Evolutionary conservation across 92 coral and sea anemone genomes (phyloP).

Genomic region (Palythoa heliodiscus): DNA sequence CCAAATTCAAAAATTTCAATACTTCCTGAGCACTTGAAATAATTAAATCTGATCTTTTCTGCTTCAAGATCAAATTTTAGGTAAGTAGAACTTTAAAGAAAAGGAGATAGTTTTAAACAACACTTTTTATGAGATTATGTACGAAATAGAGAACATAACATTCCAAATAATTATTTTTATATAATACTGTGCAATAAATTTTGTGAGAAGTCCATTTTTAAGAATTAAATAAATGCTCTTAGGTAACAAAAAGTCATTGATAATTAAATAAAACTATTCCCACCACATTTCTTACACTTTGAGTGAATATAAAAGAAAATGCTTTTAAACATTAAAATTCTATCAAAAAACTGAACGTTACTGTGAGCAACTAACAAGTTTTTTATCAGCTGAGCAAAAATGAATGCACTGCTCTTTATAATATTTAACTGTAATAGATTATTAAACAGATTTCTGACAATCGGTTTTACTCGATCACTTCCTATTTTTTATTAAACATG

Average conservation of each 20-base stretch:
- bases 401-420: not conserved
- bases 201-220: too few species aligned
- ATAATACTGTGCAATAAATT: too few species aligned
- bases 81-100: not conserved
- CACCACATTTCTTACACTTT: not conserved
- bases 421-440: not conserved
- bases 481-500: not conserved
- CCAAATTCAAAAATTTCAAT: not conserved
- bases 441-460: not conserved
- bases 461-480: not conserved
- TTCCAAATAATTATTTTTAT: too few species aligned
- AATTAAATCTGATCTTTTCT: not conserved
- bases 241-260: too few species aligned
- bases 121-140: too few species aligned
- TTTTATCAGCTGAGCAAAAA: not conserved
- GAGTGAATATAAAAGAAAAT: not conserved
- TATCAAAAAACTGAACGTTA: not conserved
- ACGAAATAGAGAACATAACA: too few species aligned
- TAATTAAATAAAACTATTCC: too few species aligned
- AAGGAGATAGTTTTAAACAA: not conserved
- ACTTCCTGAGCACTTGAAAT: not conserved
- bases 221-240: too few species aligned
- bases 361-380: slow-evolving; percentile 2
- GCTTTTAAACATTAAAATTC: slow-evolving; percentile 34
- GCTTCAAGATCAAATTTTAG: not conserved